phyloP scores from a whole-genome alignment of 92 coral and sea anemone genomes.

The Porites lobata region DNA sequence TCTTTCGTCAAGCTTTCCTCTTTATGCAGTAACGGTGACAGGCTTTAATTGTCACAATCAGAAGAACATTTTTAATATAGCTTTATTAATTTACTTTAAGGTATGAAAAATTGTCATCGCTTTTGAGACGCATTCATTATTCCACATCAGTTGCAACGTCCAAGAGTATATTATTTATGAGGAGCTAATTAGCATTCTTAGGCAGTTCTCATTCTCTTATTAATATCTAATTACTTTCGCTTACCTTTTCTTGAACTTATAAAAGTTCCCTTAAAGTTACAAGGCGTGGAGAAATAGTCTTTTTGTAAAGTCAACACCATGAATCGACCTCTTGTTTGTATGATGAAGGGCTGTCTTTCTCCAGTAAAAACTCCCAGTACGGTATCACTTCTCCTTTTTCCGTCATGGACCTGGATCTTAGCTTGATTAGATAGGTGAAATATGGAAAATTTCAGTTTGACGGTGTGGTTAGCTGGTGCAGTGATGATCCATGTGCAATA shows the following conservation, averaged over 20 bases:
- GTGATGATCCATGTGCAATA: neutral
- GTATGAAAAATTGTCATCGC: too few relatives aligned
- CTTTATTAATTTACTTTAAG: too few relatives aligned
- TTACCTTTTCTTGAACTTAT: neutral
- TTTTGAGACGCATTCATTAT: too few relatives aligned
- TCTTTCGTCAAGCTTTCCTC: too few relatives aligned
- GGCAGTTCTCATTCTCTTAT: too few relatives aligned
- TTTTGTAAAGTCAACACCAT: neutral
- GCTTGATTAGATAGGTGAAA: neutral
- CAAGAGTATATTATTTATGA: too few relatives aligned
- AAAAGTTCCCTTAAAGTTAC: neutral
- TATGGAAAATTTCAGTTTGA: neutral
- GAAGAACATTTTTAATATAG: too few relatives aligned
- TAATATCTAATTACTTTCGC: too few relatives aligned
- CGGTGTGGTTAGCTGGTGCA: neutral
- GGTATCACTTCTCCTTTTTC: neutral
- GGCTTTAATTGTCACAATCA: too few relatives aligned
- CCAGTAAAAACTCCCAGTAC: neutral
- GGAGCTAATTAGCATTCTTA: too few relatives aligned
- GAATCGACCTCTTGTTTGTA: neutral
- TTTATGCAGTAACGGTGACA: too few relatives aligned
- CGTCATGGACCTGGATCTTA: neutral
- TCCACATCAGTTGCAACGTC: too few relatives aligned
- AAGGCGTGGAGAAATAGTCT: neutral
- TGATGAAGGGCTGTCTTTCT: neutral